Conservation (phyloP, 1,140 invertebrate genomes). For the Euglossa dilemma region DNA sequence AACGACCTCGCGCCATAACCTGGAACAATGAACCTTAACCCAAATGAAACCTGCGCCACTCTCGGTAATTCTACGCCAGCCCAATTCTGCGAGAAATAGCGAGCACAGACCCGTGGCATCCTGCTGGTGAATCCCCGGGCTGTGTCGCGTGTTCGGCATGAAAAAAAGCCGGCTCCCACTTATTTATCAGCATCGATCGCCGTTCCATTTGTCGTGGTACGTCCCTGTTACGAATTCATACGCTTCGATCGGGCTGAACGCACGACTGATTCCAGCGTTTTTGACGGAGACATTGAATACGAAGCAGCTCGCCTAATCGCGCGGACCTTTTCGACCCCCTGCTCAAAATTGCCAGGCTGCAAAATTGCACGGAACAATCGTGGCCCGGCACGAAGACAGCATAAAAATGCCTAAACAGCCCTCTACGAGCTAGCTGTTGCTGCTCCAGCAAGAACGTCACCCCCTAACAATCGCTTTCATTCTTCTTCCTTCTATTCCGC, state of each 20-base stretch:
- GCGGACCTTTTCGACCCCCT: neutral
- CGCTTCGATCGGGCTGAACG: constrained; percentile 10
- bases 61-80: no score
- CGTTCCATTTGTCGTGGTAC: neutral
- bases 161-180: neutral
- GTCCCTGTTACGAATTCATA: constrained; percentile 11
- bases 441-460: neutral
- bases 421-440: constrained; percentile 20
- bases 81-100: no score
- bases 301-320: constrained; percentile 6
- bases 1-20: no score
- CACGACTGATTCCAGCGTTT: neutral
- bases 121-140: no score
- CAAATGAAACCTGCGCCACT: no score
- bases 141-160: no score
- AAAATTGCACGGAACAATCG: constrained; percentile 23
- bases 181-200: constrained; percentile 18
- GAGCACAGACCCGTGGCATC: no score
- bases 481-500: neutral
- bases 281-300: constrained; percentile 8
- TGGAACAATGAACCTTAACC: no score
- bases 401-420: constrained; percentile 8
- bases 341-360: constrained; percentile 4
- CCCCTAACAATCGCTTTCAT: neutral
- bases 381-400: neutral